Evolutionary conservation across 2,797 vertebrate genomes (phyloP), one percentile per base, ranked within the genome.

Genomic region (Pseudochirops corinnae): DNA sequence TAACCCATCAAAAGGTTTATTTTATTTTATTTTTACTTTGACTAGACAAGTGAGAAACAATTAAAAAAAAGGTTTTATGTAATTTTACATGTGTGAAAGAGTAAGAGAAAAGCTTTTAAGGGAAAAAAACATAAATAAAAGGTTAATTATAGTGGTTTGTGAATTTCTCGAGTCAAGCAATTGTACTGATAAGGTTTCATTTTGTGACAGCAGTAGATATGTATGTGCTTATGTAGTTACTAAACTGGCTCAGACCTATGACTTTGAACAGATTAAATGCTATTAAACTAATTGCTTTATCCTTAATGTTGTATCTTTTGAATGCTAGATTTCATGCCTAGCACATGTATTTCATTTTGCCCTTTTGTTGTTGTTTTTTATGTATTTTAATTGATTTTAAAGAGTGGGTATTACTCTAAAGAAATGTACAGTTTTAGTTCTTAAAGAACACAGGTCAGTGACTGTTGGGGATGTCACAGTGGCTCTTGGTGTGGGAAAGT

Each of bases 1-100:
- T 50, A 87, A 50, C 9, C 0, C 4, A 55, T 58, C 10, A 93
- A 29, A 90, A 87, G 14, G 0, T 57, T 82, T 87, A 12, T 1
- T 92, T 33, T 29, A 87, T n/a, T 96, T 94, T 58, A 56, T 96
- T 94, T 94, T 50, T 67, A 52, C 24, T 92, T 95, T 74, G 9
- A 14, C 58, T 94, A 18, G 21, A 46, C 24, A 82, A 82, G n/a
- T 82, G 82, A 94, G 16, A 91, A 93, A 93, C 58, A 7, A 52
- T 74, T 87, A 28, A 91, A 94, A 82, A 91, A 94, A 74, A 11
- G 31, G 91, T 28, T 39, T 96, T 90, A 33, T 52, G 74, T 82
- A 55, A 46, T 91, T 95, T 95, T 50, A 55, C 92, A 82, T 46
- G n/a, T 21, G 46, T 24, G 21, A 96, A 67, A 67, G 90, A 91